Evolutionary conservation across 2,888 invertebrate species (phyloP).

Genomic region (Pyrrhosoma nymphula): DNA sequence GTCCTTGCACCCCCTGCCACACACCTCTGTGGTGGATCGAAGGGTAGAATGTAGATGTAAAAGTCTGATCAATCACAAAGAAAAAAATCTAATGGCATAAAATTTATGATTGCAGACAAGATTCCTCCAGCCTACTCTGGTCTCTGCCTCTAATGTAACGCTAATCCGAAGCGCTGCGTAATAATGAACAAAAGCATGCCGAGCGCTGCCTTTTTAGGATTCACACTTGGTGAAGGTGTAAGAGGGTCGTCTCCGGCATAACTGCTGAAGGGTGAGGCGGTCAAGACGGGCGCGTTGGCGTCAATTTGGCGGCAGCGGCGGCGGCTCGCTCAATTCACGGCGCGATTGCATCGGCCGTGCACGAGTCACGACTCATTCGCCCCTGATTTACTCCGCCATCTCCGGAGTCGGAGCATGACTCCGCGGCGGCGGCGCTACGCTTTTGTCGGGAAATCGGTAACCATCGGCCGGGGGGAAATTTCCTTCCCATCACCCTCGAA

Average conservation of each 20-base stretch:
- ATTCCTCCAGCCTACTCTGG: background rate
- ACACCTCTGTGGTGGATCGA: too few species aligned
- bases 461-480: background rate
- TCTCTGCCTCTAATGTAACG: background rate
- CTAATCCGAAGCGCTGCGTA: background rate
- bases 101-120: background rate
- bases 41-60: too few species aligned
- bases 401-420: background rate
- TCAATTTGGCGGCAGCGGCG: constrained; percentile 38
- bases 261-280: background rate
- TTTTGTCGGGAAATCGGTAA: background rate
- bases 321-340: constrained; percentile 37
- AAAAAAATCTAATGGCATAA: too few species aligned
- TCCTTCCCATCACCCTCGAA: background rate
- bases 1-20: too few species aligned
- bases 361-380: constrained; percentile 26
- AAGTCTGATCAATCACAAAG: too few species aligned
- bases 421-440: background rate
- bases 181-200: background rate
- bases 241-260: background rate
- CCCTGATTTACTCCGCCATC: constrained; percentile 52
- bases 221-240: background rate
- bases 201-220: background rate
- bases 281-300: background rate
- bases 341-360: constrained; percentile 31